Evolutionary conservation across 2,113 vertebrate species (phyloP).

Genomic region (Muscicapa adusta): DNA sequence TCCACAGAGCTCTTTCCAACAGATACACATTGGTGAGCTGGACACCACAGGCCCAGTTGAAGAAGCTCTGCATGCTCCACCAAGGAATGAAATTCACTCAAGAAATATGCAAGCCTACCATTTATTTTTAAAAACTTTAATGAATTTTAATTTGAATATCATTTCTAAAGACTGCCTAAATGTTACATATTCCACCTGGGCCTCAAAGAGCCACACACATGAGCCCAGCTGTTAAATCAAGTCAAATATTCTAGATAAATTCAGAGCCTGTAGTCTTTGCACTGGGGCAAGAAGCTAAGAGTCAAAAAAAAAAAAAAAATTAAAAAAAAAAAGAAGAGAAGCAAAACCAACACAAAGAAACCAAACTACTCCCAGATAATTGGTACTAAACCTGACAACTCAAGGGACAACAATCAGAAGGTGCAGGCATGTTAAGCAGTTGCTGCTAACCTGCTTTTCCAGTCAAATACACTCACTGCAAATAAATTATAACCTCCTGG

Average conservation of each 20-base stretch:
- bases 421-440: background rate
- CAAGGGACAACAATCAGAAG: background rate
- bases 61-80: background rate
- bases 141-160: background rate
- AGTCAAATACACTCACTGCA: background rate
- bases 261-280: background rate
- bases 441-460: background rate
- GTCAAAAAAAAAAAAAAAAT: too few relatives aligned
- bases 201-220: background rate
- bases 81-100: background rate
- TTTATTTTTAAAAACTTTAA: background rate
- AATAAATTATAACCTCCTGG: background rate
- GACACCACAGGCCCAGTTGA: background rate
- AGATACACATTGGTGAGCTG: background rate
- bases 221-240: background rate
- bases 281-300: background rate
- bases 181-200: background rate
- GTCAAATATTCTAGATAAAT: background rate
- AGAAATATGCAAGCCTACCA: background rate
- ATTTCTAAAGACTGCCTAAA: background rate
- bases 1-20: background rate
- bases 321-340: too few relatives aligned
- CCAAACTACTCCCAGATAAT: background rate
- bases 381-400: background rate
- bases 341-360: background rate